Base-by-base conservation (phyloP, 1,140 invertebrate species). In the Drosophila carrolli region DNA sequence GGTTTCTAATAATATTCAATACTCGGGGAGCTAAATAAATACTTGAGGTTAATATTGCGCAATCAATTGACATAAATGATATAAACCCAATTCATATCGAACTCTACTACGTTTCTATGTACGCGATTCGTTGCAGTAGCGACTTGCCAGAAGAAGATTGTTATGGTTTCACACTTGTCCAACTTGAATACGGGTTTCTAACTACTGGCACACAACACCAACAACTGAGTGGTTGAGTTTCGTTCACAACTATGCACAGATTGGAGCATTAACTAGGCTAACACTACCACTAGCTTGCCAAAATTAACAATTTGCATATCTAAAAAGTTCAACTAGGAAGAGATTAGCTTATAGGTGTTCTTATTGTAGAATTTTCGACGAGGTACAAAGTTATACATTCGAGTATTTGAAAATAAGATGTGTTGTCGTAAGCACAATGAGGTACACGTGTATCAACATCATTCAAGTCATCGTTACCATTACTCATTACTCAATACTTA, bases 381-480 rank as follows among this genome's bases (percentile, higher is more conserved):
- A 86, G 83, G 83, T 86, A 86, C 84, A 86, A 86, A 89, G 83
- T 86, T 86, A 76, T 86, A 77, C 70, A 58, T 86, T 68, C 73
- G 76, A 78, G 68, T 85, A 41, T 59, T 74, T 61, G 62, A 75
- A 75, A 75, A 75, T 71, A 74, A 74, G 61, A 77, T 82, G 66
- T 78, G 70, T 75, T 79, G 61, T 85, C 81, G 79, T 86, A 86
- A 86, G 83, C 84, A 81, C 88, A 89, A 89, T 89, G 84, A 89
- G 84, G 84, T 89, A 89, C 84, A 75, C 72, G 81, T 83, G 83
- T 88, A 86, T 86, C 79, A 88, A 83, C 83, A 86, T 86, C 80
- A 81, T 81, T 85, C 40, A 84, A 84, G 83, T 83, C 58, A 78
- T 82, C 46, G 46, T 47, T 62, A 62, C 46, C 46, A 47, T 9